phyloP scores from a whole-genome alignment of 2,888 invertebrate species.

The Diarsia brunnea region DNA sequence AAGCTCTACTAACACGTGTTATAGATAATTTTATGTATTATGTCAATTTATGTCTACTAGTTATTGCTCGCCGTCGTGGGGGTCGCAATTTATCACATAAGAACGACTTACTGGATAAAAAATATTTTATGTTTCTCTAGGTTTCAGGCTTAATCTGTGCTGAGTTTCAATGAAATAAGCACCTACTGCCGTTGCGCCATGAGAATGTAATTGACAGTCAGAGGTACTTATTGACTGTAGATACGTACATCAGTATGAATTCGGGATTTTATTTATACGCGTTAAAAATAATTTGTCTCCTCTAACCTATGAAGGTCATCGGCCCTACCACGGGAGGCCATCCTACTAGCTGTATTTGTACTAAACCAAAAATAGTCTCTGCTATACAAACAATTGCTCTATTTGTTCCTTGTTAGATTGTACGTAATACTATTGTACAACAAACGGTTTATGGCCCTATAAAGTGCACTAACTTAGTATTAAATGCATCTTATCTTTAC shows the following conservation, averaged over 20 bases:
- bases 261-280: too few relatives aligned
- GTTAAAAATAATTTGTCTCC: not conserved
- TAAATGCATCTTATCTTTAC: conserved; percentile 27
- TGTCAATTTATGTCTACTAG: not conserved
- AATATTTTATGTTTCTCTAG: not conserved
- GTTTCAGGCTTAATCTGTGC: not conserved
- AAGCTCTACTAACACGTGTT: too few relatives aligned
- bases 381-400: conserved; percentile 10
- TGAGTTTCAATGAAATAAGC: not conserved
- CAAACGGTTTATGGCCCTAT: conserved; percentile 55
- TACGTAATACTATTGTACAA: conserved; percentile 1
- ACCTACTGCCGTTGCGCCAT: not conserved
- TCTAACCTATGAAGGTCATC: not conserved
- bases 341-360: not conserved
- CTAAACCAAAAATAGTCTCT: conserved; percentile 1
- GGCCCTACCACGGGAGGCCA: not conserved
- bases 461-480: conserved; percentile 39
- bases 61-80: too few relatives aligned
- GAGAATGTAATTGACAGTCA: not conserved
- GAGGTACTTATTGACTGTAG: not conserved
- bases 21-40: too few relatives aligned
- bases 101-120: not conserved
- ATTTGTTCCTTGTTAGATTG: conserved; percentile 21
- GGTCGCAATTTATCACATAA: too few relatives aligned
- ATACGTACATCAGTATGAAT: not conserved